Evolutionary conservation across 2,113 vertebrate genomes (phyloP), one percentile per base, ranked within the genome.

Genomic region (Platysteira castanea): DNA sequence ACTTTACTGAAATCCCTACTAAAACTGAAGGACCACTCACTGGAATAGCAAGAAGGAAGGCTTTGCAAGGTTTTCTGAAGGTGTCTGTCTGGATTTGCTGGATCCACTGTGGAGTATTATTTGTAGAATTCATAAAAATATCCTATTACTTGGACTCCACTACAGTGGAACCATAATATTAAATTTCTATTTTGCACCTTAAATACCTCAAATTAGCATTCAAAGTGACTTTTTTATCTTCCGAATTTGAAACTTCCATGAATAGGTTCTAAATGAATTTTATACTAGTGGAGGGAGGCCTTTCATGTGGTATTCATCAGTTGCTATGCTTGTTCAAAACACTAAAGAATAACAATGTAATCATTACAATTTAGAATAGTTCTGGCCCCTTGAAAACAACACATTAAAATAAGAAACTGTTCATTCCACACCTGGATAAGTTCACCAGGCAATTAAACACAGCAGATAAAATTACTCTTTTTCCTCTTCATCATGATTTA

Each of bases 281-380:
- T 93, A 52, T 75, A 64, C 42, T 91, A 52, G 44, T 53, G 14
- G 47, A 73, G 44, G 77, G 65, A 97, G 60, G 54, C 23, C 71
- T 95, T 96, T 94, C 16, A 5, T 87, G 49, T 89, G 54, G 52
- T 90, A 94, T 94, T 90, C 93, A 91, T 96, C 87, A 95, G 64
- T 74, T 96, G 64, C 60, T 94, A 76, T 85, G 96, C 94, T 97
- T 95, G 79, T 91, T 94, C 78, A 95, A 96, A 97, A 69, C 70
- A 59, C 49, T 91, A 95, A 86, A 73, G 94, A 91, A 80, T 93
- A 95, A 95, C 92, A 94, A 82, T 78, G 65, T 87, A 95, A 94
- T 91, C 67, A 69, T 81, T 80, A 70, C 50, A 68, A 61, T 95
- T 95, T 95, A 96, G 83, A 95, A 71, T 90, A 73, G 56, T 35